Conservation (phyloP, 92 coral and sea anemone species). For the Zoanthus solanderi region DNA sequence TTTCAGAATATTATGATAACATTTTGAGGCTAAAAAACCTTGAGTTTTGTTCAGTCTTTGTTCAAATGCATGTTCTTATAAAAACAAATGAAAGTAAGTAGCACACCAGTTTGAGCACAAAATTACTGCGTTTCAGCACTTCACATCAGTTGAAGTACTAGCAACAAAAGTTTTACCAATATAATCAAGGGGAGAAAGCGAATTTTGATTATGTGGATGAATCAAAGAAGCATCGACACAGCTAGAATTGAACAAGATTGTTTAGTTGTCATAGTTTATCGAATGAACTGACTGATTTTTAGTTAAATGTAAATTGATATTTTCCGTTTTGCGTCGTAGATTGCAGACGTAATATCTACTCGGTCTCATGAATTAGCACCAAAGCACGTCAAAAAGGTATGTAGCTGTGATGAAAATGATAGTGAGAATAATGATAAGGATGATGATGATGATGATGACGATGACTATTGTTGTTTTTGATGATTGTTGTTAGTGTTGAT, state of each 20-base stretch:
- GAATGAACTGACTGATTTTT: background rate
- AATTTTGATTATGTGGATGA: background rate
- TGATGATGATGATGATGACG: background rate
- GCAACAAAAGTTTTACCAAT: background rate
- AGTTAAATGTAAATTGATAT: background rate
- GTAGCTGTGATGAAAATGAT: background rate
- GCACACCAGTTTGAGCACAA: too few species aligned
- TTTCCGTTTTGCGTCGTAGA: conserved; percentile 45
- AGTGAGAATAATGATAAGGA: background rate
- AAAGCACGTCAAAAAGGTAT: conserved; percentile 68
- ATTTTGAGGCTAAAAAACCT: too few species aligned
- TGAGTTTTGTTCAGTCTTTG: too few species aligned
- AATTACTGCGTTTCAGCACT: too few species aligned
- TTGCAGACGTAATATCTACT: conserved; percentile 74
- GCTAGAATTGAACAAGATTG: too few species aligned
- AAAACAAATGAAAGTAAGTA: too few species aligned
- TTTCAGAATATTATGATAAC: too few species aligned
- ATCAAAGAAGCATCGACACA: too few species aligned
- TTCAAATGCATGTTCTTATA: too few species aligned
- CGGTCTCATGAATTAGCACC: conserved; percentile 80
- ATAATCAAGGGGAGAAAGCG: background rate
- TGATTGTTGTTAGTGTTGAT: too few species aligned
- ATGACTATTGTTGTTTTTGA: too few species aligned
- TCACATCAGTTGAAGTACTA: too few species aligned
- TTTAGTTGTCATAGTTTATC: background rate